These are phyloP conservation scores for Phyto melanocephala DNA, from an alignment of 2,888 invertebrate genomes.

Conservation along the genomic window DNA sequence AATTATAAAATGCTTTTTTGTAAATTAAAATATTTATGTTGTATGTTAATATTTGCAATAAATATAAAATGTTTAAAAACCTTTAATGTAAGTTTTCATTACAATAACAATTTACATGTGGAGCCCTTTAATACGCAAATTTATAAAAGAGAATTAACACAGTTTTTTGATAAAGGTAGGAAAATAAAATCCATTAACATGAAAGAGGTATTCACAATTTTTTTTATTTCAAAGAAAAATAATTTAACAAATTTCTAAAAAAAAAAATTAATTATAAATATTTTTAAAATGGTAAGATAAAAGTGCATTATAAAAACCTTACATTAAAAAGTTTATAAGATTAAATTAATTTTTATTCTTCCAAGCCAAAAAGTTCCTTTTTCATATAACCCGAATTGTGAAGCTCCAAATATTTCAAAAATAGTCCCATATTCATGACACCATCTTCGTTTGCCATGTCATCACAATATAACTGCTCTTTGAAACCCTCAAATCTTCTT, in stretches of 20 bases:
- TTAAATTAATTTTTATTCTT: conserved; percentile 60
- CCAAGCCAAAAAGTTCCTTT: conserved; percentile 88
- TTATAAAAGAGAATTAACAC: conserved; percentile 72
- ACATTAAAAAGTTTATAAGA: too few species aligned
- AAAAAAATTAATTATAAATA: too few species aligned
- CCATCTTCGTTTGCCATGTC: conserved; percentile 80
- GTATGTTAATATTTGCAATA: conserved; percentile 64
- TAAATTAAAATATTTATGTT: conserved; percentile 29
- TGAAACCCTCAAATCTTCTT: conserved; percentile 75
- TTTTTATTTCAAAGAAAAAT: not conserved
- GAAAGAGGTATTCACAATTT: not conserved
- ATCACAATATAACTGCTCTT: conserved; percentile 75
- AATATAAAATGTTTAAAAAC: conserved; percentile 47
- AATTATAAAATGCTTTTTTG: conserved; percentile 30
- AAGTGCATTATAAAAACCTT: too few species aligned
- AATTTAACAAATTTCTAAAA: not conserved
- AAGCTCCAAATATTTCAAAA: conserved; percentile 86
- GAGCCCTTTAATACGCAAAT: conserved; percentile 69
- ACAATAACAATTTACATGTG: conserved; percentile 67
- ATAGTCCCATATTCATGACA: conserved; percentile 88
- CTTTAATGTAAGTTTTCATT: conserved; percentile 71
- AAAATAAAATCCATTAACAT: not conserved
- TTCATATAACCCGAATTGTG: conserved; percentile 86
- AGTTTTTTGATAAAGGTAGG: conserved; percentile 75
- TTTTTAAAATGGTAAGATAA: too few species aligned